phyloP scores from a whole-genome alignment of 2,888 invertebrate genomes.

The Thysanoteuthis rhombus region DNA sequence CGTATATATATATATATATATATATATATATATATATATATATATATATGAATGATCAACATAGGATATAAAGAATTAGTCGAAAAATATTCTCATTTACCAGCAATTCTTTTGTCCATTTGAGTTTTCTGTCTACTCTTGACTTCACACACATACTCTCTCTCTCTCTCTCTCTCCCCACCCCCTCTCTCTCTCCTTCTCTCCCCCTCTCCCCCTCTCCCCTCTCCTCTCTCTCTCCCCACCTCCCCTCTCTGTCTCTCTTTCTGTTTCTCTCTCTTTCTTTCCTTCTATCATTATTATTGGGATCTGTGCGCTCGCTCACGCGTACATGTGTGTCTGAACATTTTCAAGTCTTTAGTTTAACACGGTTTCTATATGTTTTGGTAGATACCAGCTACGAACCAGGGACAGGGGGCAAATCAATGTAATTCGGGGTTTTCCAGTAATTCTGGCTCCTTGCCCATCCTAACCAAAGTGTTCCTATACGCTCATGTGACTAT shows the following conservation, averaged over 20 bases:
- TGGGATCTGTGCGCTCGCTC: too few relatives aligned
- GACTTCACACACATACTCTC: not conserved
- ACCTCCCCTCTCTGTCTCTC: not conserved
- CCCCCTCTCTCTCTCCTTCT: not conserved
- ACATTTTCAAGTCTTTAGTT: too few relatives aligned
- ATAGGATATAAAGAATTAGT: slow-evolving; percentile 12
- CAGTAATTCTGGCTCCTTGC: too few relatives aligned
- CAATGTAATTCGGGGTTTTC: too few relatives aligned
- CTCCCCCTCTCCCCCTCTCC: not conserved
- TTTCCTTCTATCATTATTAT: too few relatives aligned
- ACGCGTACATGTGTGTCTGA: too few relatives aligned
- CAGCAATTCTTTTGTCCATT: not conserved
- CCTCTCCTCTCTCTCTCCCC: not conserved
- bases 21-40: not conserved
- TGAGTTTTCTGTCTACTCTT: not conserved
- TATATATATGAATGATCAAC: not conserved
- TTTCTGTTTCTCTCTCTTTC: not conserved
- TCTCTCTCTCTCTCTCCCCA: not conserved
- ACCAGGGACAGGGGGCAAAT: too few relatives aligned
- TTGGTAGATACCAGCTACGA: too few relatives aligned
- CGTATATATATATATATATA: too few relatives aligned
- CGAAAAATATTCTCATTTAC: not conserved
- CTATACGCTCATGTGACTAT: too few relatives aligned
- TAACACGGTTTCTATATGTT: too few relatives aligned
- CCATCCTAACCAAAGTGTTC: too few relatives aligned